These are phyloP conservation scores for Phodopus roborovskii DNA, from an alignment of 2,113 vertebrate species.

Conservation along the genomic window DNA sequence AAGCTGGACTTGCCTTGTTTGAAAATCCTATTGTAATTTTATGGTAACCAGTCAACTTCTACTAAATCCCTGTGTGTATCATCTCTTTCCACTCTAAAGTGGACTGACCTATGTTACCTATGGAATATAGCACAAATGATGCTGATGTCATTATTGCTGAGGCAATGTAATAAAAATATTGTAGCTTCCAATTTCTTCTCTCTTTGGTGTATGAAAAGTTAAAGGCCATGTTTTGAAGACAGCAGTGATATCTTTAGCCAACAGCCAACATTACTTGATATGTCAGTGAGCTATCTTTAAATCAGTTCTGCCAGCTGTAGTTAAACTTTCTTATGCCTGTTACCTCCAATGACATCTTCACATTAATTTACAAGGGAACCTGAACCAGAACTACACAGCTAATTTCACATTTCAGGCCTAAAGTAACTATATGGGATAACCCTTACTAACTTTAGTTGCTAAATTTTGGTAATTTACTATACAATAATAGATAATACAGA, in stretches of 20 bases:
- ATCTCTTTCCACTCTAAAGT: neutral
- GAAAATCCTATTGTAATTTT: constrained; percentile 34
- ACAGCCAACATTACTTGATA: neutral
- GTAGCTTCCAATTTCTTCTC: constrained; percentile 13
- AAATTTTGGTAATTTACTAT: neutral
- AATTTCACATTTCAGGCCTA: constrained; percentile 29
- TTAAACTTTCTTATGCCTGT: neutral
- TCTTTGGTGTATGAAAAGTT: neutral
- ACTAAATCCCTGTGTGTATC: neutral
- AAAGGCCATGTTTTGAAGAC: neutral
- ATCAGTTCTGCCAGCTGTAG: neutral
- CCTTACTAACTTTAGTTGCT: constrained; percentile 16
- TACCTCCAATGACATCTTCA: neutral
- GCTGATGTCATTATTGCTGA: neutral
- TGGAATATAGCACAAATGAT: neutral
- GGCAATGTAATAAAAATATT: neutral
- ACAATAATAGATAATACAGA: neutral
- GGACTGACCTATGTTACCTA: neutral
- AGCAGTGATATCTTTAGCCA: neutral
- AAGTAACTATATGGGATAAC: constrained; percentile 3
- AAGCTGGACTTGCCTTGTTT: constrained; percentile 35
- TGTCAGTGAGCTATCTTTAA: neutral
- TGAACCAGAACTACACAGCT: neutral
- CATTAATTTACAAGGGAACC: neutral
- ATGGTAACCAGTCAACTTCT: neutral